Conservation (phyloP, 1,140 invertebrate species). For the Drosophila bocki region DNA sequence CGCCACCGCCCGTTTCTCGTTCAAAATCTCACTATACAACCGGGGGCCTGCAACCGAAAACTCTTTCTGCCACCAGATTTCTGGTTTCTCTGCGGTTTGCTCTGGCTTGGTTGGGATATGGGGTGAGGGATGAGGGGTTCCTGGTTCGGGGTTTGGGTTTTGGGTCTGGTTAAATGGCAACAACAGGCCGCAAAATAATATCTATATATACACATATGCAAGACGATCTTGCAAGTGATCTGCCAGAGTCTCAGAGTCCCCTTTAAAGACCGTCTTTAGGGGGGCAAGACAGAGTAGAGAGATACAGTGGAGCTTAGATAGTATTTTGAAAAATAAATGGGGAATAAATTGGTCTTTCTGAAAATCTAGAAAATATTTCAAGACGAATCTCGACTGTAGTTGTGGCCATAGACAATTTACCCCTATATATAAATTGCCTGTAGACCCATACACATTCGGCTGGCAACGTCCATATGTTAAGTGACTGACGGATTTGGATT, state of each 20-base stretch:
- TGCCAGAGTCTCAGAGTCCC: slow-evolving; percentile 22
- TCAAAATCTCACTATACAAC: slow-evolving; percentile 40
- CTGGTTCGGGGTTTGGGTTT: neutral
- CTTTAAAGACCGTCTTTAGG: slow-evolving; percentile 48
- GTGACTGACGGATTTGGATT: slow-evolving; percentile 79
- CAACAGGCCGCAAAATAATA: slow-evolving; percentile 49
- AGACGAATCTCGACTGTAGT: slow-evolving; percentile 15
- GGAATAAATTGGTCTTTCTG: neutral
- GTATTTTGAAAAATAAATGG: neutral
- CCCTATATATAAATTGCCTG: slow-evolving; percentile 25
- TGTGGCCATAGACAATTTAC: slow-evolving; percentile 15
- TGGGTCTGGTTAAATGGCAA: slow-evolving; percentile 22
- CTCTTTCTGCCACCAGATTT: slow-evolving; percentile 48
- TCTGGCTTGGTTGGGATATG: neutral
- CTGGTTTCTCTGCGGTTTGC: slow-evolving; percentile 44
- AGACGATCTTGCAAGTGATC: slow-evolving; percentile 50
- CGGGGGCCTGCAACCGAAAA: slow-evolving; percentile 39
- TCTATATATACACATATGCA: slow-evolving; percentile 55
- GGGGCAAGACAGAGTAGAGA: slow-evolving; percentile 31
- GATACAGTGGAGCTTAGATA: slow-evolving; percentile 9
- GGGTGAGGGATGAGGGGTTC: neutral
- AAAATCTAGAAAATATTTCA: neutral
- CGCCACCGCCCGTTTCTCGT: slow-evolving; percentile 6
- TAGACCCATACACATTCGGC: slow-evolving; percentile 31
- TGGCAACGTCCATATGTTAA: slow-evolving; percentile 58